Percentiles rank a stretch among this genome's conserved stretches.
Evolutionary conservation across 2,888 invertebrate species (phyloP).

Genomic region (Hofmannophila pseudospretella): DNA sequence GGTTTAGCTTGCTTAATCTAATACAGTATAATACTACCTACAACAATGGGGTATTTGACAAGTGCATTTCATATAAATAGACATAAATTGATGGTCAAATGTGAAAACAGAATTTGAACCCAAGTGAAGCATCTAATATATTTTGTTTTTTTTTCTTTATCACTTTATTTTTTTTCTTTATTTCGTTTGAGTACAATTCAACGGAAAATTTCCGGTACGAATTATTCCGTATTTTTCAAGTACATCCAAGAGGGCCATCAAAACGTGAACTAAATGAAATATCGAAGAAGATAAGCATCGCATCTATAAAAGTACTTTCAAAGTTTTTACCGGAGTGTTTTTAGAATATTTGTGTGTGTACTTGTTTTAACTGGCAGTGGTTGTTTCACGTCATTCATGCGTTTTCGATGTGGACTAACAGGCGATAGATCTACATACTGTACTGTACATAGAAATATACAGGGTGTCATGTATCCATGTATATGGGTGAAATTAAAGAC

Average conservation of each 20-base stretch:
- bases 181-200: not conserved
- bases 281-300: constrained; percentile 44
- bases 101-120: too few relatives aligned
- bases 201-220: constrained; percentile 15
- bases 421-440: too few relatives aligned
- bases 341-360: constrained; percentile 47
- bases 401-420: constrained; percentile 68
- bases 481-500: too few relatives aligned
- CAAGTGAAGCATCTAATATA: constrained; percentile 24
- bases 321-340: constrained; percentile 41
- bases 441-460: too few relatives aligned
- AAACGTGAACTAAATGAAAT: constrained; percentile 54
- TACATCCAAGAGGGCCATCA: constrained; percentile 64
- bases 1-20: constrained; percentile 16
- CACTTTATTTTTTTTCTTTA: not conserved
- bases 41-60: too few relatives aligned
- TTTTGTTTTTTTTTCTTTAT: constrained; percentile 1
- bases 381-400: constrained; percentile 67
- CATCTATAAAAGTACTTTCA: constrained; percentile 49
- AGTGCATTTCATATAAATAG: too few relatives aligned
- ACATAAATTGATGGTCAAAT: too few relatives aligned
- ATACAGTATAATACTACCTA: constrained; percentile 2
- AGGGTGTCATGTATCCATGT: too few relatives aligned
- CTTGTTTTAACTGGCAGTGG: constrained; percentile 59
- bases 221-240: constrained; percentile 62